phyloP scores from a whole-genome alignment of 2,113 vertebrate genomes.

The Smithornis capensis region DNA sequence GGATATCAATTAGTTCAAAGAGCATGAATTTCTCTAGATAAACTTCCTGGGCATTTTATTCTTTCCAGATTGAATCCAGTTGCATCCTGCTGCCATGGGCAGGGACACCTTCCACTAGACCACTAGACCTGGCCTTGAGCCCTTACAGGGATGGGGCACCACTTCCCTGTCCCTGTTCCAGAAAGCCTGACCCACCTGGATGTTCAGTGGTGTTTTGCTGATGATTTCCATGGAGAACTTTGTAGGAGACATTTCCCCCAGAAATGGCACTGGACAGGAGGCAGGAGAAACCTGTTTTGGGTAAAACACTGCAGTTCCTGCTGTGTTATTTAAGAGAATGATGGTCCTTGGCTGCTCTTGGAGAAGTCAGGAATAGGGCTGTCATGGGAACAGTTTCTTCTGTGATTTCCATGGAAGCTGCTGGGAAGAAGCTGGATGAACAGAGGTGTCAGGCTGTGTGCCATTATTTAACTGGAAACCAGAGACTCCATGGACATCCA shows the following conservation, averaged over 20 bases:
- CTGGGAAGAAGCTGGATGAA: background rate
- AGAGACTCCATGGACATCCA: background rate
- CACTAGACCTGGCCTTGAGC: background rate
- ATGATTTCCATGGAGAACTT: background rate
- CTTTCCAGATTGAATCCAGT: background rate
- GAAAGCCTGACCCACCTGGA: background rate
- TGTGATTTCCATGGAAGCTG: background rate
- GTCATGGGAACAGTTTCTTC: background rate
- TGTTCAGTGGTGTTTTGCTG: background rate
- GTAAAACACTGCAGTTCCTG: background rate
- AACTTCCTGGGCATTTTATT: background rate
- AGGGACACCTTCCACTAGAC: background rate
- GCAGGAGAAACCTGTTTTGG: background rate
- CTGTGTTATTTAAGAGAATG: background rate
- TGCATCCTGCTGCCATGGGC: background rate
- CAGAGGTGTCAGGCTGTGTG: background rate
- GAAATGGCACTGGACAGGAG: background rate
- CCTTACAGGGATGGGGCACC: background rate
- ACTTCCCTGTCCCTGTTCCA: background rate
- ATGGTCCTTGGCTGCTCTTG: background rate
- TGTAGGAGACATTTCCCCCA: background rate
- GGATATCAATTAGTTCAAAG: background rate
- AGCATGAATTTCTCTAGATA: background rate
- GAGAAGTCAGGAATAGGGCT: background rate
- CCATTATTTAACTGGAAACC: background rate